Conservation (phyloP, 2,888 invertebrate species). For the Rhaphigaster nebulosa region DNA sequence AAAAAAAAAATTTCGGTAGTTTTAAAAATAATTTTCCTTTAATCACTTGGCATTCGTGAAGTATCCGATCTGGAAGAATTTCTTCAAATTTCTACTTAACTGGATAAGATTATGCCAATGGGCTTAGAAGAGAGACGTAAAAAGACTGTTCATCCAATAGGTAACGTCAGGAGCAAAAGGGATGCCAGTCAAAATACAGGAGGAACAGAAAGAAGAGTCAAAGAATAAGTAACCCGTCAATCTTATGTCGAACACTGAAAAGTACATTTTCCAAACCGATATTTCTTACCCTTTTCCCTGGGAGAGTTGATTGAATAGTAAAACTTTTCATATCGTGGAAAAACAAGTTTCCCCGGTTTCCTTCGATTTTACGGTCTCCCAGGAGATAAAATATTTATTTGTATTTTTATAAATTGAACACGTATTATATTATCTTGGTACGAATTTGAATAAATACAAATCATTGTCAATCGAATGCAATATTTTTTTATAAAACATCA, state of each 20-base stretch:
- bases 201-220: neutral
- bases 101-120: neutral
- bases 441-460: neutral
- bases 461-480: neutral
- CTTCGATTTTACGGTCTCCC: conserved; percentile 8
- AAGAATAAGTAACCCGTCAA: conserved; percentile 22
- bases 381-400: conserved; percentile 8
- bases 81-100: neutral
- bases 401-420: neutral
- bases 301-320: conserved; percentile 21
- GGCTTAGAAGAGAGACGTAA: neutral
- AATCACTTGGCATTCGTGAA: no score
- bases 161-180: neutral
- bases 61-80: neutral
- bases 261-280: conserved; percentile 29
- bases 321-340: conserved; percentile 22
- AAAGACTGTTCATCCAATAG: neutral
- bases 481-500: neutral
- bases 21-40: no score
- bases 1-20: no score
- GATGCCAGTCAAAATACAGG: neutral
- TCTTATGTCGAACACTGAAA: conserved; percentile 18
- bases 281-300: conserved; percentile 15
- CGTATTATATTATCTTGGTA: neutral
- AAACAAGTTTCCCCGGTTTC: conserved; percentile 16